These are phyloP conservation scores for Thaleichthys pacificus DNA, from an alignment of 2,797 vertebrate species.

Conservation along the genomic window DNA sequence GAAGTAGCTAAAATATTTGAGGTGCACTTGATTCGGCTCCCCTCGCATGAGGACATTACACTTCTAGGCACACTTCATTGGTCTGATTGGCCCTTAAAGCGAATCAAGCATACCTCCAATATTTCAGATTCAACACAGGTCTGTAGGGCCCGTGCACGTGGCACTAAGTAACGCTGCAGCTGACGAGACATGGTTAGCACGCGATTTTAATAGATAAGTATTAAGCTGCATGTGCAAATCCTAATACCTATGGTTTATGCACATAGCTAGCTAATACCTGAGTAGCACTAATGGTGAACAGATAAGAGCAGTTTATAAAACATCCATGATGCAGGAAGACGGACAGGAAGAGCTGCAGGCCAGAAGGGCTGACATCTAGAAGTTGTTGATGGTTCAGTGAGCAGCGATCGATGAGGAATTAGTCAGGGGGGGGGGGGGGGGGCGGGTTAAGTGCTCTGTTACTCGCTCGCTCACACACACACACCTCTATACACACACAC, in stretches of 20 bases:
- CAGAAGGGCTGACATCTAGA: slow-evolving; percentile 39
- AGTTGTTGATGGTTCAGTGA: slow-evolving; percentile 56
- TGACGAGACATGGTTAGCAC: no score
- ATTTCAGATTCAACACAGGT: slow-evolving; percentile 8
- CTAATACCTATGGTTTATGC: slow-evolving; percentile 32
- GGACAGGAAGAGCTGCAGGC: slow-evolving; percentile 16
- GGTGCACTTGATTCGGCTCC: slow-evolving; percentile 9
- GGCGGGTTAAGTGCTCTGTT: neutral
- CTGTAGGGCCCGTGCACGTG: no score
- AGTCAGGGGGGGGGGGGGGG: slow-evolving; percentile 21
- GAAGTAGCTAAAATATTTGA: neutral
- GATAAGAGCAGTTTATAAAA: slow-evolving; percentile 49
- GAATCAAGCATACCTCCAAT: slow-evolving; percentile 28
- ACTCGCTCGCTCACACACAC: slow-evolving; percentile 17
- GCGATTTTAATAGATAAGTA: no score
- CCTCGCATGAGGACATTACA: slow-evolving; percentile 19
- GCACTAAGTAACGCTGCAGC: no score
- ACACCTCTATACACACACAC: slow-evolving; percentile 31
- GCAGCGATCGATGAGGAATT: slow-evolving; percentile 58
- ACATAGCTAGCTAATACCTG: slow-evolving; percentile 34
- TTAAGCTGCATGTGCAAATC: no score
- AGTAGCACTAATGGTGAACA: slow-evolving; percentile 53
- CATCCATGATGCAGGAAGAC: slow-evolving; percentile 23
- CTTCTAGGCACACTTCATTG: neutral
- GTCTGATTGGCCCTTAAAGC: slow-evolving; percentile 1